A percentile compares a stretch with the other conserved stretches of the same genome.
Evolutionary conservation across 2,888 invertebrate species (phyloP).

Genomic region (Pardosa pseudoannulata): DNA sequence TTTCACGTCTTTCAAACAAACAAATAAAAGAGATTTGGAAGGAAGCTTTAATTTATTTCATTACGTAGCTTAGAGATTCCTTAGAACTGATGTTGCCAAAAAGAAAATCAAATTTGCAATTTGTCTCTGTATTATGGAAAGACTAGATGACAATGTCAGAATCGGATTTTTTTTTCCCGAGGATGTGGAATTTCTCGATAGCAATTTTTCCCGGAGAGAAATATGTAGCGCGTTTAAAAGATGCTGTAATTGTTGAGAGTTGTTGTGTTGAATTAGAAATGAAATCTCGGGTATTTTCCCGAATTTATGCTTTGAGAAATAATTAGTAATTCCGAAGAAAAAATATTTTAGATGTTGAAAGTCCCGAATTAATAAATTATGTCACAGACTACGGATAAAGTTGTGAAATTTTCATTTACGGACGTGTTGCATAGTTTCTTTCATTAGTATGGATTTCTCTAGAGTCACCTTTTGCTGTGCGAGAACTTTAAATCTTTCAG

Average conservation of each 20-base stretch:
- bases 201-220: neutral
- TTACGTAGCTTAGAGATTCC: neutral
- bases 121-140: slow-evolving; percentile 10
- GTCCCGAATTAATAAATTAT: too few species aligned
- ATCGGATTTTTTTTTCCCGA: neutral
- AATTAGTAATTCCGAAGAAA: neutral
- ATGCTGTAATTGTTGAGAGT: neutral
- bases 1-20: neutral
- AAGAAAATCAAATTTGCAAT: slow-evolving; percentile 13
- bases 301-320: neutral
- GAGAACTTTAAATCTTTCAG: too few species aligned
- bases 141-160: slow-evolving; percentile 1
- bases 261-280: neutral
- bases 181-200: neutral
- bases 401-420: too few species aligned
- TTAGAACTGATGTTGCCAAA: neutral
- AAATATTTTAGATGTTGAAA: too few species aligned
- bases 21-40: neutral
- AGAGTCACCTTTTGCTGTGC: too few species aligned
- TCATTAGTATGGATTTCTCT: too few species aligned
- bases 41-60: slow-evolving; percentile 11
- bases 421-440: too few species aligned
- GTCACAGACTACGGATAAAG: too few species aligned
- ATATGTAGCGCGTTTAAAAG: neutral
- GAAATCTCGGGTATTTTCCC: neutral